These are phyloP conservation scores for Drosophila helvetica DNA, from an alignment of 2,888 invertebrate genomes.

Conservation along the genomic window DNA sequence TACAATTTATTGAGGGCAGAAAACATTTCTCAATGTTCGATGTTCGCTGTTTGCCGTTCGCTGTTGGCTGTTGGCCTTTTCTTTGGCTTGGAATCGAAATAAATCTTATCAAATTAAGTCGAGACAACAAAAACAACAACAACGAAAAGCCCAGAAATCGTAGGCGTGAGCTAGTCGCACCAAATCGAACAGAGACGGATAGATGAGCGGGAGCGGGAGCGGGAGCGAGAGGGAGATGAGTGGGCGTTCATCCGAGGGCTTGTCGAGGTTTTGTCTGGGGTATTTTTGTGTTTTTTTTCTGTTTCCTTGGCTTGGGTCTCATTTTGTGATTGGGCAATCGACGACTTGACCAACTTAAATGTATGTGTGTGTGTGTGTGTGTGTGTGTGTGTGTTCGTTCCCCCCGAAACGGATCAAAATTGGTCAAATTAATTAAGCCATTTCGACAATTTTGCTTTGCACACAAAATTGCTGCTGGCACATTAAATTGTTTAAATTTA, in stretches of 20 bases:
- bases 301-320: slow-evolving; percentile 32
- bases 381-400: slow-evolving; percentile 6
- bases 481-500: slow-evolving; percentile 77
- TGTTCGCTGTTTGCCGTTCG: slow-evolving; percentile 25
- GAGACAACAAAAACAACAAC: slow-evolving; percentile 46
- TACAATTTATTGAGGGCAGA: slow-evolving; percentile 49
- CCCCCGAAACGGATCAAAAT: slow-evolving; percentile 54
- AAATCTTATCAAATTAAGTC: slow-evolving; percentile 79
- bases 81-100: slow-evolving; percentile 64
- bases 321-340: slow-evolving; percentile 52
- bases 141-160: slow-evolving; percentile 29
- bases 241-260: slow-evolving; percentile 57
- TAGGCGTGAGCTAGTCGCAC: slow-evolving; percentile 51
- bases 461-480: slow-evolving; percentile 65
- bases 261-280: slow-evolving; percentile 58
- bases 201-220: slow-evolving; percentile 2
- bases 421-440: slow-evolving; percentile 78
- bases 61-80: slow-evolving; percentile 58
- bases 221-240: slow-evolving; percentile 6
- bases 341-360: slow-evolving; percentile 63
- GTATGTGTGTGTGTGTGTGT: slow-evolving; percentile 12
- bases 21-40: slow-evolving; percentile 53
- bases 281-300: slow-evolving; percentile 28
- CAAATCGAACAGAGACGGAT: slow-evolving; percentile 30
- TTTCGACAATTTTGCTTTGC: slow-evolving; percentile 71